These are phyloP conservation scores for Monochamus alternatus DNA, from an alignment of 2,888 invertebrate species.

Conservation along the genomic window DNA sequence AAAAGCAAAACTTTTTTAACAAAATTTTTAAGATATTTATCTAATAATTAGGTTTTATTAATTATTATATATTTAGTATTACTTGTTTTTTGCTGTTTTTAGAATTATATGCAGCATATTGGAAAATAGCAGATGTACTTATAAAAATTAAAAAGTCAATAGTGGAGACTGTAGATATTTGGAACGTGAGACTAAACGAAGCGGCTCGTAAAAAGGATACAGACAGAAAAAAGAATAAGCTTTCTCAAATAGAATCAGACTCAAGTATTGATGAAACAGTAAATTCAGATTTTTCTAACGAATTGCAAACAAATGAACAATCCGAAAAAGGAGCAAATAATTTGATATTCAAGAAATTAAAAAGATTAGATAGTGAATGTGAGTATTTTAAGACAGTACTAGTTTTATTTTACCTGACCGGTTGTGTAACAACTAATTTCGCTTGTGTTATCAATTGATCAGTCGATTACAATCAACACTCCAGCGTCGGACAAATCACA, in stretches of 20 bases:
- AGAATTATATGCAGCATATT: conserved; percentile 66
- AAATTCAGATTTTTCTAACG: conserved; percentile 14
- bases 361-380: conserved; percentile 70
- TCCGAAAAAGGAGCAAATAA: conserved; percentile 41
- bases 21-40: no score
- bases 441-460: no score
- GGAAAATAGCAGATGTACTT: conserved; percentile 77
- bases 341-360: conserved; percentile 70
- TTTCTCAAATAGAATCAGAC: conserved; percentile 56
- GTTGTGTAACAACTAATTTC: no score
- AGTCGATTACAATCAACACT: no score
- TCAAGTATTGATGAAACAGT: conserved; percentile 48
- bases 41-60: no score
- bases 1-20: no score
- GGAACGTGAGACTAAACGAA: conserved; percentile 77
- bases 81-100: conserved; percentile 41
- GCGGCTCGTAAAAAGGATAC: conserved; percentile 63
- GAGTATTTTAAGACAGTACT: conserved; percentile 43
- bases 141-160: conserved; percentile 79
- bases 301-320: conserved; percentile 37
- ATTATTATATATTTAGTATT: no score
- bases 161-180: conserved; percentile 80
- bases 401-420: no score
- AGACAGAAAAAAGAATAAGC: conserved; percentile 64
- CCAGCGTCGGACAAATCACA: no score